Base-by-base conservation (phyloP, 1,140 invertebrate species). In the Lepidostoma basale region DNA sequence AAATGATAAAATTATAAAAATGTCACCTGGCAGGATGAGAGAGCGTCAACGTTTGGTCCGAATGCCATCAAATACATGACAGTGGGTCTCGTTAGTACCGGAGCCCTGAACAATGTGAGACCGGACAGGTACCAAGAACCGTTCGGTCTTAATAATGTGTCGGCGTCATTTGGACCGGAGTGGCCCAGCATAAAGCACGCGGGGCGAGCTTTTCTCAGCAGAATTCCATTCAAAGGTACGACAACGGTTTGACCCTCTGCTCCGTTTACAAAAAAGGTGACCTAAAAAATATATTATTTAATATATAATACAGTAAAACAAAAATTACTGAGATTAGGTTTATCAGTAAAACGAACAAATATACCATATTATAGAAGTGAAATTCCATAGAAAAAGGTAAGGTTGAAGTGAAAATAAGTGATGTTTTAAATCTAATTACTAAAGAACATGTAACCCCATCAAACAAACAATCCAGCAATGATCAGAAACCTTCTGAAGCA, bases 191-290 rank as follows among this genome's bases (percentile, higher is more conserved):
- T 69, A 26, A 86, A 74, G 70, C 73, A 79, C 12, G 78, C 79
- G 3, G 84, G 78, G 3, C 77, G 75, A 62, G 77, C 75, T 69
- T 85, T 85, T 60, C 83, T 78, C 3, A 85, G 77, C 18, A 86
- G 73, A 62, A 85, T 78, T 33, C 84, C 83, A 74, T 79, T 81
- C 26, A 85, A 74, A 3, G 81, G 79, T 18, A 84, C 69, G 1
- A 75, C 74, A n/a, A 79, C 64, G 0, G 75, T 77, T 26, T 80
- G 77, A 26, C 72, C 75, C 39, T 81, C 76, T 4, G 76, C 78
- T 5, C 84, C 84, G 69, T 87, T 78, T 5, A 86, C 69, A 66
- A 81, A 81, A 12, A 85, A 39, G 8, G 80, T 81, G 0, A 86
- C 80, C 84, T 85, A 69, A 3, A 68, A 65, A 60, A 6, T 9